These are phyloP conservation scores for Threskiornis aethiopicus DNA, from an alignment of 2,797 vertebrate genomes.

Conservation along the genomic window DNA sequence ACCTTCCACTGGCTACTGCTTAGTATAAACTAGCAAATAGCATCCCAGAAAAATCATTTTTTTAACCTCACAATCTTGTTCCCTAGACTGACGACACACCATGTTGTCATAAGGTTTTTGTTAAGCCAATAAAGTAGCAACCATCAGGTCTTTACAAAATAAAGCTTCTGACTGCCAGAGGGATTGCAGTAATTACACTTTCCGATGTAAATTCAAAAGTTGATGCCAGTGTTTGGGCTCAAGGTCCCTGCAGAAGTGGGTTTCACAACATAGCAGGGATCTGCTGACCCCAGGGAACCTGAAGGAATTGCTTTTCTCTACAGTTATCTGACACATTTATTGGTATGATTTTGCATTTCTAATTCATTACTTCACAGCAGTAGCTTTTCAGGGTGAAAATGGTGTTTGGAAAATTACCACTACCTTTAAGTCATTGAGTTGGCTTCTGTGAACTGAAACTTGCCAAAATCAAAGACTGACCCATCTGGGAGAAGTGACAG, in stretches of 20 bases:
- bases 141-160: neutral
- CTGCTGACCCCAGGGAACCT: neutral
- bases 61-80: neutral
- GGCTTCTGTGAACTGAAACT: neutral
- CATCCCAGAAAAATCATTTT: rapidly evolving
- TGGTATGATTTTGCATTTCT: rapidly evolving
- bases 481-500: neutral
- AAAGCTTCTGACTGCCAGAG: neutral
- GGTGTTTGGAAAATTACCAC: neutral
- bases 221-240: neutral
- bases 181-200: neutral
- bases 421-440: neutral
- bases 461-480: neutral
- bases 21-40: neutral
- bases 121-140: neutral
- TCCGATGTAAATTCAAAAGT: neutral
- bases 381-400: neutral
- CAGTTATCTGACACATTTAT: neutral
- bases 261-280: neutral
- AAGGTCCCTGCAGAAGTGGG: neutral
- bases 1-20: neutral
- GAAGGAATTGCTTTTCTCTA: neutral
- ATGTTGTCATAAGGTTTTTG: neutral
- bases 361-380: neutral
- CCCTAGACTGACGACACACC: rapidly evolving